Conservation (phyloP, 2,888 invertebrate genomes). For the Junonia oenone region DNA sequence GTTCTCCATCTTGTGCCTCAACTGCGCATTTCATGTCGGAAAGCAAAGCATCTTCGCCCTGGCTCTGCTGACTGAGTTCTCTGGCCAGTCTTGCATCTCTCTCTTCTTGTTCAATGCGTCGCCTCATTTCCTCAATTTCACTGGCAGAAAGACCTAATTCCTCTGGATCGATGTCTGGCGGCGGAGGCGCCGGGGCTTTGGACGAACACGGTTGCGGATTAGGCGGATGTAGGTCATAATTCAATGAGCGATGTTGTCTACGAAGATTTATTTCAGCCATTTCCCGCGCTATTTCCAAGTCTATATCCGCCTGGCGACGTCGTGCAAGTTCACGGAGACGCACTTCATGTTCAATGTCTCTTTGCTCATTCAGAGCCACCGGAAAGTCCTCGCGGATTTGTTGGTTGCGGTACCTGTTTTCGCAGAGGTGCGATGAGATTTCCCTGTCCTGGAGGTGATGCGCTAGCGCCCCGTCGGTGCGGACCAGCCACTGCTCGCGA, state of each 20-base stretch:
- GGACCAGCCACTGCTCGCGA: conserved; percentile 72
- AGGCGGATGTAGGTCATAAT: conserved; percentile 44
- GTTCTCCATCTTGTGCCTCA: conserved; percentile 70
- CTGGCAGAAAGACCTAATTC: conserved; percentile 60
- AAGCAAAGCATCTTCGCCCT: conserved; percentile 56
- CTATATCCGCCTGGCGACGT: conserved; percentile 66
- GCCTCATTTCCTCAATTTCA: conserved; percentile 63
- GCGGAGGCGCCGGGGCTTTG: conserved; percentile 39
- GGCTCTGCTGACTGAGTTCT: conserved; percentile 59
- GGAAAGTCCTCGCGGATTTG: conserved; percentile 75
- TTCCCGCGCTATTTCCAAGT: conserved; percentile 68
- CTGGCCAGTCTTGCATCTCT: conserved; percentile 62
- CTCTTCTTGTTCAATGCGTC: conserved; percentile 66
- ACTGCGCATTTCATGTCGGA: conserved; percentile 72
- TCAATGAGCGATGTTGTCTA: conserved; percentile 52
- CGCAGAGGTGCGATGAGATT: conserved; percentile 69
- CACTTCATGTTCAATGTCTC: conserved; percentile 63
- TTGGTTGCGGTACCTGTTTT: conserved; percentile 69
- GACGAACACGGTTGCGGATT: conserved; percentile 54
- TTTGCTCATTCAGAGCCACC: conserved; percentile 64
- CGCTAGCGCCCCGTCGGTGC: conserved; percentile 68
- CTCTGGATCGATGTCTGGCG: conserved; percentile 44
- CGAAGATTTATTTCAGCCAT: conserved; percentile 71
- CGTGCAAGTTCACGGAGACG: conserved; percentile 55
- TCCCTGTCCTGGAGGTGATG: conserved; percentile 72